Evolutionary conservation across 2,797 vertebrate genomes (phyloP).

Genomic region (Bovichtus diacanthus): DNA sequence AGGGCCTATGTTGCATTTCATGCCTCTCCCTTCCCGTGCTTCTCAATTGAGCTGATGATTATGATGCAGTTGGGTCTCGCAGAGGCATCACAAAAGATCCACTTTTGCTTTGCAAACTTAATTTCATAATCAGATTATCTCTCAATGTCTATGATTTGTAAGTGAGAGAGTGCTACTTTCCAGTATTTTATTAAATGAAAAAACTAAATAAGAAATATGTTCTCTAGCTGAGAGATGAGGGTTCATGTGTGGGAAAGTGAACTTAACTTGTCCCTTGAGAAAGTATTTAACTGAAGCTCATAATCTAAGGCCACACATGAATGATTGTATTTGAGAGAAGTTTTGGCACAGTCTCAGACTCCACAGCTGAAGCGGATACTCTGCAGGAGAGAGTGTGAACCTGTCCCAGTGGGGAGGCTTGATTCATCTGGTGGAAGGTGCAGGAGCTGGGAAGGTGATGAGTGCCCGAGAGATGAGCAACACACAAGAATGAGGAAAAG

Average conservation of each 20-base stretch:
- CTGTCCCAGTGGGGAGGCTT: background rate
- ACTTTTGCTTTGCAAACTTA: background rate
- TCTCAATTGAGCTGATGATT: background rate
- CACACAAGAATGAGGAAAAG: constrained; percentile 9
- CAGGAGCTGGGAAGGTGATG: constrained; percentile 4
- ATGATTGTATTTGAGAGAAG: constrained; percentile 7
- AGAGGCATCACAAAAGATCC: background rate
- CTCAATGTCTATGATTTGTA: background rate
- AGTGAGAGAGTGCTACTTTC: background rate
- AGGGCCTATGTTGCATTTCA: background rate
- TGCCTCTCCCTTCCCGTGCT: background rate
- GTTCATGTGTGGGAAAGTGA: background rate
- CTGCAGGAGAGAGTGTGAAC: constrained; percentile 7
- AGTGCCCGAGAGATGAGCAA: constrained; percentile 7
- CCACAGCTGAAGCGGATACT: background rate
- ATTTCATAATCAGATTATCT: background rate
- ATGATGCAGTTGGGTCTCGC: background rate
- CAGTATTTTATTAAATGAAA: background rate
- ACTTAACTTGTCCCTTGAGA: background rate
- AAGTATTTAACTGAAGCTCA: background rate
- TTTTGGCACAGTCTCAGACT: background rate
- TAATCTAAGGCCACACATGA: background rate
- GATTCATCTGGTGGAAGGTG: constrained; percentile 6
- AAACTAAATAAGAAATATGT: background rate
- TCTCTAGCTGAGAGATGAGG: background rate